Percentiles rank a stretch among this genome's conserved stretches.
phyloP scores from a whole-genome alignment of 2,888 invertebrate species.

The Phlogophora meticulosa region DNA sequence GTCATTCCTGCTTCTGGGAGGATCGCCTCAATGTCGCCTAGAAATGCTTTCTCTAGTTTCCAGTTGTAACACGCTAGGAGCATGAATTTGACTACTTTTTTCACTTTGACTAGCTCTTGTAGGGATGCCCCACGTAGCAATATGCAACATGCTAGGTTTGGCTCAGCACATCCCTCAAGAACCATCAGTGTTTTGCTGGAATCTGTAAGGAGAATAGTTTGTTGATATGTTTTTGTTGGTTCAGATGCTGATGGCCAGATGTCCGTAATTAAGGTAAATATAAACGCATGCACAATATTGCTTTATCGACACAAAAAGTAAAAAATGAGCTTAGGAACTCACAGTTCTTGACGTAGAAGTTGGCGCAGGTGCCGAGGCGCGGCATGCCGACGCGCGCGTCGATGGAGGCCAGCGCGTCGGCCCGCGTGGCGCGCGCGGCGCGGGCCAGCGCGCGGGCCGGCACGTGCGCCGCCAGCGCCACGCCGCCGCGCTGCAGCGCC shows the following conservation, averaged over 20 bases:
- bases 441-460: constrained; percentile 88
- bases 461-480: constrained; percentile 96
- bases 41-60: constrained; percentile 97
- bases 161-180: constrained; percentile 96
- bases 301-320: too few relatives aligned
- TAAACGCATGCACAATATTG: too few relatives aligned
- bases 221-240: too few relatives aligned
- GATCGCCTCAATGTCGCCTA: constrained; percentile 95
- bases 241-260: too few relatives aligned
- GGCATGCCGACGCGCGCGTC: constrained; percentile 96
- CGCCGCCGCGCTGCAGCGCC: constrained; percentile 93
- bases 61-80: constrained; percentile 97
- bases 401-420: constrained; percentile 96
- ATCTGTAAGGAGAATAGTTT: constrained; percentile 80
- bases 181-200: constrained; percentile 97
- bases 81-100: constrained; percentile 95
- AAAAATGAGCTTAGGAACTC: too few relatives aligned
- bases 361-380: constrained; percentile 95
- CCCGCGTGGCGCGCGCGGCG: constrained; percentile 95
- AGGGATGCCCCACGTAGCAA: constrained; percentile 94
- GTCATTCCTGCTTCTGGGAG: constrained; percentile 86
- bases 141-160: constrained; percentile 96
- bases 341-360: constrained; percentile 93
- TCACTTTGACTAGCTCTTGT: constrained; percentile 95
- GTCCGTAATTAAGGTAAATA: too few relatives aligned